phyloP scores from a whole-genome alignment of 2,888 invertebrate genomes.

The Drosophila anomelani region DNA sequence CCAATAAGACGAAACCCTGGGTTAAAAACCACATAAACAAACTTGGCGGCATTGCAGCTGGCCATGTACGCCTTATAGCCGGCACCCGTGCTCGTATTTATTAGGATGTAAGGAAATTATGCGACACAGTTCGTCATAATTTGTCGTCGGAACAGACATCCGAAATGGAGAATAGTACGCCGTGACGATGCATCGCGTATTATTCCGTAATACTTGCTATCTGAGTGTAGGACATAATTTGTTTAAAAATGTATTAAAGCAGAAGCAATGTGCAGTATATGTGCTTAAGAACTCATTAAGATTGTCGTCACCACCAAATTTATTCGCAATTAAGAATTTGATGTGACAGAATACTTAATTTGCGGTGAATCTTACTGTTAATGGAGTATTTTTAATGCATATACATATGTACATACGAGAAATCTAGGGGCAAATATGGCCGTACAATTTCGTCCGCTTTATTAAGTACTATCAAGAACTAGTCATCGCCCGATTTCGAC shows the following conservation, averaged over 20 bases:
- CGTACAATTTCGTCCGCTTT: not conserved
- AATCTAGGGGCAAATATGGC: not conserved
- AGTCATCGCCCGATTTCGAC: constrained; percentile 22
- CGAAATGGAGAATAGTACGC: constrained; percentile 21
- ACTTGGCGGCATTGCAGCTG: constrained; percentile 43
- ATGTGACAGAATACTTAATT: constrained; percentile 14
- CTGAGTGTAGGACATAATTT: constrained; percentile 29
- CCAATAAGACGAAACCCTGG: constrained; percentile 58
- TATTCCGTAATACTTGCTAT: not conserved
- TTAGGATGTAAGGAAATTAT: constrained; percentile 53
- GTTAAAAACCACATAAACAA: constrained; percentile 66
- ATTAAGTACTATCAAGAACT: not conserved
- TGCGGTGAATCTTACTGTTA: constrained; percentile 6
- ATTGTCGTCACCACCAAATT: constrained; percentile 38
- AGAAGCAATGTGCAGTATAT: constrained; percentile 45
- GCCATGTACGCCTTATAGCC: constrained; percentile 14
- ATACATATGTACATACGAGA: not conserved
- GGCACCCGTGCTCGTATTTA: constrained; percentile 11
- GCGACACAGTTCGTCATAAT: constrained; percentile 68
- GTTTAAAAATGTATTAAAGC: constrained; percentile 53
- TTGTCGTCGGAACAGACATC: constrained; percentile 51
- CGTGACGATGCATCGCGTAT: constrained; percentile 15
- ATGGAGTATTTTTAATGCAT: not conserved
- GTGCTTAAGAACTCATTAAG: constrained; percentile 64
- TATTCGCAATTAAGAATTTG: constrained; percentile 24